Conservation (phyloP, 1,140 invertebrate genomes). For the Alviniconcha marisindica region DNA sequence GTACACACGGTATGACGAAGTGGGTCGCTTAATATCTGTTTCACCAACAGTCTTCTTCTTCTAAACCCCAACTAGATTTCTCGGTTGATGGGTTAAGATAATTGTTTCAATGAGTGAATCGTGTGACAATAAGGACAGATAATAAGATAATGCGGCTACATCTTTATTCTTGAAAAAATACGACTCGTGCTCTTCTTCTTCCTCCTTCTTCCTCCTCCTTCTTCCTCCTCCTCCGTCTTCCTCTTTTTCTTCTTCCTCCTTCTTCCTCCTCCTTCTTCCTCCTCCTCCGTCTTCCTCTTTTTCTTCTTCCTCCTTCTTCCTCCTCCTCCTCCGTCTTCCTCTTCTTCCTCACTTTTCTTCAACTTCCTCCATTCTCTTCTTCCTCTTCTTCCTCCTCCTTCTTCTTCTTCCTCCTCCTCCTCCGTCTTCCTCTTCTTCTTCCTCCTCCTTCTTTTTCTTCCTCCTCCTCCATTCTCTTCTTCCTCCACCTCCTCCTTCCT, state of each 20-base stretch:
- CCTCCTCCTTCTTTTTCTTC: neutral
- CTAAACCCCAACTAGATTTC: too few relatives aligned
- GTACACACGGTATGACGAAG: neutral
- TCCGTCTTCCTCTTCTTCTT: neutral
- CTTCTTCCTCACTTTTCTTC: neutral
- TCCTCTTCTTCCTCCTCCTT: neutral
- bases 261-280: neutral
- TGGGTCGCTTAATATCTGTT: neutral
- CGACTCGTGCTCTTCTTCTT: neutral
- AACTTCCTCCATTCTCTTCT: neutral
- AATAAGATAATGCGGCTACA: too few relatives aligned
- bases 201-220: neutral
- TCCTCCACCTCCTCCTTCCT: too few relatives aligned
- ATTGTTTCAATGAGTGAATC: too few relatives aligned
- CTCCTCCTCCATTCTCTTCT: neutral
- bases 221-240: neutral
- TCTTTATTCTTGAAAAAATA: too few relatives aligned
- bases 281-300: neutral
- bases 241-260: neutral
- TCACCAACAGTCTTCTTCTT: neutral
- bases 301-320: neutral
- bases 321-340: neutral
- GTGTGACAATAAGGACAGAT: too few relatives aligned
- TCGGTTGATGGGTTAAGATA: too few relatives aligned
- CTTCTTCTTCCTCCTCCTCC: neutral